Conservation (phyloP, 1,140 invertebrate genomes). For the Calliopsis andreniformis region DNA sequence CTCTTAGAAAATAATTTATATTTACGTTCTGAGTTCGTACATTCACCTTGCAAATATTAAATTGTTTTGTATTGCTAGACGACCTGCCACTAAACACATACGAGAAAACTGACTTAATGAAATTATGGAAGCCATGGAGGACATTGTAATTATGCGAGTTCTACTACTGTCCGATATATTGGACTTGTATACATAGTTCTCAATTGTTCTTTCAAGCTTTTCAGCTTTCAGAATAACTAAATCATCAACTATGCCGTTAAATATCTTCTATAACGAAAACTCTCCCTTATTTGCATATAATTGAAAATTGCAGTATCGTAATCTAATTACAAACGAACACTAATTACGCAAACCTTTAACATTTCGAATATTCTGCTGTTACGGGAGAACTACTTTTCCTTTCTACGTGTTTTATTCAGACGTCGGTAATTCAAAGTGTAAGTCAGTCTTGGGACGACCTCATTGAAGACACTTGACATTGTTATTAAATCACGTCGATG, state of each 20-base stretch:
- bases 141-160: slow-evolving; percentile 32
- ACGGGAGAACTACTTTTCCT: background rate
- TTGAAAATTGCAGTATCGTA: no score
- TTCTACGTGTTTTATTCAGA: background rate
- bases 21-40: background rate
- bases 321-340: no score
- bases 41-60: background rate
- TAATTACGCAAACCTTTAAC: no score
- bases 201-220: background rate
- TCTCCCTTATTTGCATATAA: background rate
- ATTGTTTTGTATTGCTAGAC: slow-evolving; percentile 5
- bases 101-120: slow-evolving; percentile 35
- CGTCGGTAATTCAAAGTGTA: background rate
- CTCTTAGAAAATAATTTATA: background rate
- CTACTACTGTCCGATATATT: slow-evolving; percentile 2
- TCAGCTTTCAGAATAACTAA: background rate
- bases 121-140: slow-evolving; percentile 37
- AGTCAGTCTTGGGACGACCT: slow-evolving; percentile 1
- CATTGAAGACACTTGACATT: slow-evolving; percentile 24
- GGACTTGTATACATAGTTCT: slow-evolving; percentile 3
- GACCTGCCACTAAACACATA: slow-evolving; percentile 2
- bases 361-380: background rate
- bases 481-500: slow-evolving; percentile 7
- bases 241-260: background rate
- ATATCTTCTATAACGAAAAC: no score